These are phyloP conservation scores for Drosophila nr. perissopoda DNA, from an alignment of 2,888 invertebrate species.

Conservation along the genomic window DNA sequence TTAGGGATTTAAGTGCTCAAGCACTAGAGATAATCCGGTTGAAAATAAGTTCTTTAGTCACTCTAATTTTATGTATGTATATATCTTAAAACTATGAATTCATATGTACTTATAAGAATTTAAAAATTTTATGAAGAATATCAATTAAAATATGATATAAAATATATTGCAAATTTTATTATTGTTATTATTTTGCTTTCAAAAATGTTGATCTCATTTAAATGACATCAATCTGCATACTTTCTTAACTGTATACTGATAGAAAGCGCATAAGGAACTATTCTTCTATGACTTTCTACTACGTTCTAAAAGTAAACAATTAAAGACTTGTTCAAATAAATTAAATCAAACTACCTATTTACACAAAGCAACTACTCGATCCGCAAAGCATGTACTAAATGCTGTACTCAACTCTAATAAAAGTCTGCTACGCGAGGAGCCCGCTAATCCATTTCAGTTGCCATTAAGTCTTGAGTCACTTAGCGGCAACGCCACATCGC, in stretches of 20 bases:
- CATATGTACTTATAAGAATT: not conserved
- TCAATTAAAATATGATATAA: accelerated
- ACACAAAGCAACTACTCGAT: not conserved
- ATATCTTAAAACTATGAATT: not conserved
- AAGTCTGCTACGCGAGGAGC: slow-evolving; percentile 11
- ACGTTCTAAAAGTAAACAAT: no score
- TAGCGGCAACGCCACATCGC: slow-evolving; percentile 39
- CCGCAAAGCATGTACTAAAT: not conserved
- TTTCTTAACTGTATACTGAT: not conserved
- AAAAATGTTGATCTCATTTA: not conserved
- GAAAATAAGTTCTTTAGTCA: not conserved
- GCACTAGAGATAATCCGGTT: not conserved
- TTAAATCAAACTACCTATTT: not conserved
- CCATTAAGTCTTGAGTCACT: slow-evolving; percentile 60
- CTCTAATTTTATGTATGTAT: not conserved
- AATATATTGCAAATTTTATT: not conserved
- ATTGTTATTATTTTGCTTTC: not conserved
- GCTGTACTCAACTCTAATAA: slow-evolving; percentile 20
- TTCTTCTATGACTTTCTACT: not conserved
- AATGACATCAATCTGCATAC: not conserved
- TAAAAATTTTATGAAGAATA: not conserved
- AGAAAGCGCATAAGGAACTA: not conserved
- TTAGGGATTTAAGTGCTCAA: slow-evolving; percentile 3
- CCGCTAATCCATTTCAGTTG: slow-evolving; percentile 49
- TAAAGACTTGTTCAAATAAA: not conserved